Percentiles rank a stretch among this genome's conserved stretches.
Conservation (phyloP, 2,113 vertebrate species). For the Planiliza haematocheilus region DNA sequence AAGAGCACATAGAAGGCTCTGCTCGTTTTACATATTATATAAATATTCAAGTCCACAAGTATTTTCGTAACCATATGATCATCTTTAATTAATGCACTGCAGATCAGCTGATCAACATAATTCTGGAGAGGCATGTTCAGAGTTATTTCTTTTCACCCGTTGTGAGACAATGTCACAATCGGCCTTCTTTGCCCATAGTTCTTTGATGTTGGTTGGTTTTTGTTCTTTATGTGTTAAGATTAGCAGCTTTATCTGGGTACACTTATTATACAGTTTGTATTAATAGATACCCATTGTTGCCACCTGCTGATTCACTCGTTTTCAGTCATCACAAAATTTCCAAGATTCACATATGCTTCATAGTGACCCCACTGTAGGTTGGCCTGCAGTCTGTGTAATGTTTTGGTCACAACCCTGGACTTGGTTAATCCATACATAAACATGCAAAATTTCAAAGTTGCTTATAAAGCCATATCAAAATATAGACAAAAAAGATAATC, state of each 20-base stretch:
- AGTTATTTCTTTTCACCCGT: too few relatives aligned
- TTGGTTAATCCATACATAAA: not conserved
- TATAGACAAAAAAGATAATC: not conserved
- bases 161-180: too few relatives aligned
- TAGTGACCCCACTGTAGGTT: not conserved
- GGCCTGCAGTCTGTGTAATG: not conserved
- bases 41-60: too few relatives aligned
- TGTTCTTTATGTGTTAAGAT: not conserved
- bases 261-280: too few relatives aligned
- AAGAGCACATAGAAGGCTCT: too few relatives aligned
- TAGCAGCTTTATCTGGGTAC: not conserved
- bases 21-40: too few relatives aligned
- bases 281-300: not conserved
- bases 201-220: too few relatives aligned
- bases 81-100: too few relatives aligned
- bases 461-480: not conserved
- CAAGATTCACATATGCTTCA: not conserved
- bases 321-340: slow-evolving; percentile 1
- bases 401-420: not conserved
- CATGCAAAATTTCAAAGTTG: not conserved
- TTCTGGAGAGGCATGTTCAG: too few relatives aligned
- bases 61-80: too few relatives aligned
- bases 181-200: too few relatives aligned
- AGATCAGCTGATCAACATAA: too few relatives aligned
- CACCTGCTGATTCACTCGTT: slow-evolving; percentile 9